Base-by-base conservation (phyloP, 1,140 invertebrate genomes). In the Drosophila lacteicornis region DNA sequence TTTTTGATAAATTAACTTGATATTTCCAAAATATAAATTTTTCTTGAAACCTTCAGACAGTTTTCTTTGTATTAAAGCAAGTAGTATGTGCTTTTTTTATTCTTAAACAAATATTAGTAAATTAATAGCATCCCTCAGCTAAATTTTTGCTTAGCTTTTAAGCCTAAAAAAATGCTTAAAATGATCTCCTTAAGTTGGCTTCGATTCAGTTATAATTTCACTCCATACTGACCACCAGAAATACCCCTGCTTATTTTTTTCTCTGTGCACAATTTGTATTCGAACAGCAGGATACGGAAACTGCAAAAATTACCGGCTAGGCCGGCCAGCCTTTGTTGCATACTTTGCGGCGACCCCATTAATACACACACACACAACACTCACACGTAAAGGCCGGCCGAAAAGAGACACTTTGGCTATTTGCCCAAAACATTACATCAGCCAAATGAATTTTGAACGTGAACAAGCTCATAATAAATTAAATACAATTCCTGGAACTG, bases 391-490 rank as follows among this genome's bases (percentile, higher is more conserved):
- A 38, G 15, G 36, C 19, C 3, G 3, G 4, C n/a, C 51, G 17
- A 56, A 51, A 46, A 19, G 38, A 42, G 68, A 50, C 43, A 57
- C 51, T 86, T 83, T 83, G 76, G 76, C 67, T 90, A 88, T 90
- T 88, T 90, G 78, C 78, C 81, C 58, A 82, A 88, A 87, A 84
- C 78, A 82, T 88, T 88, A 88, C 85, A 90, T 90, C 85, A 88
- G 84, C 84, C 47, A 88, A 88, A 81, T 88, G 80, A 90, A 81
- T 81, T 88, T 85, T 81, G 74, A 81, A 70, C 66, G 71, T 67
- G 75, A 56, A 80, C 80, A 73, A 57, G 59, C 67, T 79, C 51
- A 63, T 81, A 84, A 90, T 84, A 90, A 90, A 90, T 85, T 88
- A 84, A 88, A 85, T 90, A 90, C 69, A 63, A 83, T 83, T 88